Percentiles rank a stretch among this genome's conserved stretches.
Evolutionary conservation across 2,113 vertebrate species (phyloP).

Genomic region (Pseudorasbora parva): DNA sequence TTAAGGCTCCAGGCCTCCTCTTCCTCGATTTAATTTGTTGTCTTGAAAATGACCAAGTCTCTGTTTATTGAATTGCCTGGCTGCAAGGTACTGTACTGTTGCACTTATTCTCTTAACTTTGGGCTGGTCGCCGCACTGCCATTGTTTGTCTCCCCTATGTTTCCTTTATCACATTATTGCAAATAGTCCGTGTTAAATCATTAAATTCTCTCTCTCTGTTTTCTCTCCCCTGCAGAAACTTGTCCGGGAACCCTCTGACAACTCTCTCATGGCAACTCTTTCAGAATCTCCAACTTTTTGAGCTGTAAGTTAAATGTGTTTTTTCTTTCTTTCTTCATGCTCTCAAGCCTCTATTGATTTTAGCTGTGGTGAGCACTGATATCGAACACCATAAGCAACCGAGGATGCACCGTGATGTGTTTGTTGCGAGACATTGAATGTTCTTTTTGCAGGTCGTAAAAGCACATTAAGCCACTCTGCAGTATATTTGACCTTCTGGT

Average conservation of each 20-base stretch:
- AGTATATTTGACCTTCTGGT: too few species aligned
- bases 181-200: constrained; percentile 20
- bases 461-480: neutral
- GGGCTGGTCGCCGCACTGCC: neutral
- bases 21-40: constrained; percentile 59
- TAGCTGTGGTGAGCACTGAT: neutral
- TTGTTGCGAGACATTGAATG: neutral
- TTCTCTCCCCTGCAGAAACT: constrained; percentile 75
- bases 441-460: neutral
- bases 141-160: constrained; percentile 35
- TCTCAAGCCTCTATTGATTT: constrained; percentile 24
- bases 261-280: constrained; percentile 89
- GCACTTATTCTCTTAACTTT: constrained; percentile 19
- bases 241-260: constrained; percentile 86
- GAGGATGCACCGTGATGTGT: neutral
- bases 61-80: constrained; percentile 53
- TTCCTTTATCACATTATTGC: constrained; percentile 47
- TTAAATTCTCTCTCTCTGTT: constrained; percentile 1
- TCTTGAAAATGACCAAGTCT: constrained; percentile 60
- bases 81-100: constrained; percentile 29
- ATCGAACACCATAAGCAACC: neutral
- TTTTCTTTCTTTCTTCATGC: neutral
- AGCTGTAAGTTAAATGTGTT: constrained; percentile 82
- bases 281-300: constrained; percentile 85
- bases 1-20: constrained; percentile 46